Conservation (phyloP, 2,888 invertebrate species). For the Serrognathus titanus region DNA sequence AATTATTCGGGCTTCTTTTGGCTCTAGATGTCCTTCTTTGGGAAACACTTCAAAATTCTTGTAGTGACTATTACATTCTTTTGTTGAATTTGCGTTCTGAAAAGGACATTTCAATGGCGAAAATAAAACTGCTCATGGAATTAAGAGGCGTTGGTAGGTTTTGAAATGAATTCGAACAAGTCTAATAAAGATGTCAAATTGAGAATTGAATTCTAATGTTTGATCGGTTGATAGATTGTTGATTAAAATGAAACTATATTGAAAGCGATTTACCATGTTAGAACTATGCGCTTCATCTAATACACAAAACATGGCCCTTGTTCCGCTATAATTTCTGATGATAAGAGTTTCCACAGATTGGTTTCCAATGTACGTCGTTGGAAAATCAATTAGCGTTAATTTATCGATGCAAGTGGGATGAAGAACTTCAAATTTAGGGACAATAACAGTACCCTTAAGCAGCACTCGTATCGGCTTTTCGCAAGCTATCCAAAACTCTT, state of each 20-base stretch:
- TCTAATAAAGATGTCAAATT: too few species aligned
- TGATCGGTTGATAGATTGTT: too few species aligned
- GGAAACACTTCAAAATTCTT: neutral
- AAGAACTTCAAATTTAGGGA: slow-evolving; percentile 8
- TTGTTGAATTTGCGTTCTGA: neutral
- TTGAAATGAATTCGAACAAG: too few species aligned
- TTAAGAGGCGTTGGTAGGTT: too few species aligned
- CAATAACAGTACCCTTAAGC: slow-evolving; percentile 3
- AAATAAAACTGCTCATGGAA: too few species aligned
- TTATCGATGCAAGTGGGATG: neutral
- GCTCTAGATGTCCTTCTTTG: neutral
- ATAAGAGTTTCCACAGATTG: neutral
- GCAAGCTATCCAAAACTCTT: slow-evolving; percentile 8
- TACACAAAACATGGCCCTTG: slow-evolving; percentile 8
- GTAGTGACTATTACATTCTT: neutral
- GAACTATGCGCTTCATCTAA: neutral
- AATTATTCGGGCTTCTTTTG: neutral
- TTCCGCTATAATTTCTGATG: slow-evolving; percentile 10
- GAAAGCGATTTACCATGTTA: neutral
- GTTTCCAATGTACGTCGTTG: slow-evolving; percentile 7
- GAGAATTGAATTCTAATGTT: too few species aligned
- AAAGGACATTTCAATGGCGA: too few species aligned
- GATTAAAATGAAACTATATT: too few species aligned
- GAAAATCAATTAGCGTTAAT: slow-evolving; percentile 12
- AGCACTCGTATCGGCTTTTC: slow-evolving; percentile 2